Evolutionary conservation across 2,113 vertebrate genomes (phyloP), one percentile per base, ranked within the genome.

Genomic region (Neofelis nebulosa): DNA sequence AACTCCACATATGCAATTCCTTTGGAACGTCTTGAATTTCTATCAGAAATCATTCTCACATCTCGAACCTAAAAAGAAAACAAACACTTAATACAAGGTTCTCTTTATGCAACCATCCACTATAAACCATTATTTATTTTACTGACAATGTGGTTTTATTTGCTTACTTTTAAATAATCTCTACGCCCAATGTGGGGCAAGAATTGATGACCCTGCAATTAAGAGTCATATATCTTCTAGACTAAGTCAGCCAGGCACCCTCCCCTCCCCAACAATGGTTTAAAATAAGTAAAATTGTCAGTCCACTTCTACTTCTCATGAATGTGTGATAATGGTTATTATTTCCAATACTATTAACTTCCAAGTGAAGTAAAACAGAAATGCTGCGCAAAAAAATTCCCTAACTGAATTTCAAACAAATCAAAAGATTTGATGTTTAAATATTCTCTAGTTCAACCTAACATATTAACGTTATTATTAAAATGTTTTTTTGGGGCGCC

Each of bases 1-100:
- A 99, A 99, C 92, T 99, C 99, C 41, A 99, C 99, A 92, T 99
- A 99, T 84, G 99, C 99, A 96, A 99, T 99, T 98, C 99, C 99
- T 98, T 99, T 99, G 6, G 99, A 99, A 96, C 99, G 99, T 85
- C 99, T 99, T 31, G 99, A 99, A 98, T 99, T 99, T 98, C 99
- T 99, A 98, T 99, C 99, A 0, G 99, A 99, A 98, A 99, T 99
- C 99, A 99, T 99, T 94, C 99, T 98, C 76, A 99, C 99, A 87
- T 99, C 99, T 92, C 99, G 99, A 69, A 99, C 99, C 99, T 99
- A 97, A 38, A 89, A 52, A 41, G 19, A 98, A 94, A 68, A 94
- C 0, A 88, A 2, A 96, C 19, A 80, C 21, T 68, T 90, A 89
- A 38, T 1, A 88, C 2, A 82, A 52, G 18, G 4, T 79, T 66